Evolutionary conservation across 2,888 invertebrate genomes (phyloP), one percentile per base, ranked within the genome.

Genomic region (Prosapia bicincta): DNA sequence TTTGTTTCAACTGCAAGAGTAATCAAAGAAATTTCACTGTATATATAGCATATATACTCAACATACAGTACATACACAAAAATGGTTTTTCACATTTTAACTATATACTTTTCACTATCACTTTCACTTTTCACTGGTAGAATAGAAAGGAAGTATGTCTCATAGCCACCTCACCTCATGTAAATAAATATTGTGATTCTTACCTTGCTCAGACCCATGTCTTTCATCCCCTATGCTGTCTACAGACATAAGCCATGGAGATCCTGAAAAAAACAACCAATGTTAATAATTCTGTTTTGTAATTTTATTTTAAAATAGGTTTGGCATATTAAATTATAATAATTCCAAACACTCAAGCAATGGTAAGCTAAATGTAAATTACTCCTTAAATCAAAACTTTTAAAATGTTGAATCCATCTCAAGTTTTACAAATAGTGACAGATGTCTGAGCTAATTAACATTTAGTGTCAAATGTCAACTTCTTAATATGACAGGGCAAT

Each of bases 151-250:
- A 38, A 13, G 38, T 38, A 38, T 38, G 38, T 38, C 38, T 38
- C 15, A 13, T 38, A 2, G 2, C 13, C 38, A 38, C 38, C 38
- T 38, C 38, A 38, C 13, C 13, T 13, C 6, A 38, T 6, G 10
- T 38, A 38, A 13, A 13, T 13, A 38, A 38, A 38, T 9, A 38
- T 13, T 13, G 15, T 38, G 38, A 5, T 38, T 38, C 38, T 72
- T 74, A 74, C 74, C 74, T 74, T 74, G 74, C 28, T 68, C 68
- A 3, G 68, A 26, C 68, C 54, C 69, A 43, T 43, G 74, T 69
- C 69, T 43, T 65, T 74, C 74, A 15, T 72, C 72, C 26, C 69
- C 74, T 67, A 69, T 43, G 25, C 69, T 74, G 69, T 74, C 74
- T 3, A 54, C 74, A 26, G 74, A 69, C 26, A 74, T 68, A 26